Base-by-base conservation (phyloP, 2,888 invertebrate species). In the Drosophila algonquin region DNA sequence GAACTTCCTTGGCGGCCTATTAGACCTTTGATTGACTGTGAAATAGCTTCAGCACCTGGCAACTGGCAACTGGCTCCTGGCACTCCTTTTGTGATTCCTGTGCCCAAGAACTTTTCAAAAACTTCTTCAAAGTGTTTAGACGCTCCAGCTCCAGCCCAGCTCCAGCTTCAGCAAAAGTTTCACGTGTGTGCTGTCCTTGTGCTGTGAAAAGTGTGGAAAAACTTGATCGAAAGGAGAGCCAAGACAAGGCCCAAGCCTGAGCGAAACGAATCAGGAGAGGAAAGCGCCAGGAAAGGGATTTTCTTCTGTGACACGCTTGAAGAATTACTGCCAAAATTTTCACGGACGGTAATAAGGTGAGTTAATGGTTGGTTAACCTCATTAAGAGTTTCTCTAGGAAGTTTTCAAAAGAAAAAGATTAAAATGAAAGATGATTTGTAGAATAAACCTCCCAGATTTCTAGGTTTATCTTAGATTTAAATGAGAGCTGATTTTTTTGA, bases 321-420 rank as follows among this genome's bases (percentile, higher is more conserved):
- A 86, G 79, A 89, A 89, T 89, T 88, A 79, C 88, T 87, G 89
- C 81, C 92, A 92, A 91, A 87, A 92, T 92, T 92, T 92, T 92
- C 90, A 92, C 92, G 82, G 92, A 92, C 92, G 92, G 92, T 76
- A 92, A 92, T 87, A 92, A 92, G 92, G 92, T 92, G 90, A 90
- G 78, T 80, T 30, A 0, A 27, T 14, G 27, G 24, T 24, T 24
- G 21, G 21, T 32, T 27, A 14, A 7, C 0, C 6, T 14, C 14
- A 14, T 14, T 27, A 27, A 27, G 18, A 7, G 44, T 8, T 8
- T 16, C 9, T 35, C 4, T 5, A 40, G n/a, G 40, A n/a, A 40
- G 12, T 40, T 14, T 5, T 40, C 10, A 9, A 30, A 60, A 0
- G 2, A 5, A 14, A 40, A 14, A 6, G 40, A 6, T 14, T 35